phyloP scores from a whole-genome alignment of 2,113 vertebrate species.

The Heterotilapia buettikoferi region DNA sequence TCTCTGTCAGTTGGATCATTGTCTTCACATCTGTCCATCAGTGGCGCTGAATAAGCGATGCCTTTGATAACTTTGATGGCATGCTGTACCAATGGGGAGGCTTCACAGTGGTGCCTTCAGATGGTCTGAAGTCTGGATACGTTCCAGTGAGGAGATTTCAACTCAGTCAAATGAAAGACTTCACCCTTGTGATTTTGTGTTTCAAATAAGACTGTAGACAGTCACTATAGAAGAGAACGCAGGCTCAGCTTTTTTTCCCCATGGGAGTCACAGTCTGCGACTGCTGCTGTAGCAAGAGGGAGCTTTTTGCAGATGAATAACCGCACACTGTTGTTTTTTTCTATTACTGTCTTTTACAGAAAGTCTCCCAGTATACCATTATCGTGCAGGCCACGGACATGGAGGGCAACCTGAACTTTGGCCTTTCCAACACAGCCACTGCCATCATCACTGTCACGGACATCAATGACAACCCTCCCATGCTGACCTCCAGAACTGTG shows the following conservation, averaged over 20 bases:
- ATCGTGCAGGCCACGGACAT: conserved; percentile 94
- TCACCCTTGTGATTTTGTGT: conserved; percentile 30
- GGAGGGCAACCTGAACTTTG: conserved; percentile 95
- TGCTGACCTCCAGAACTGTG: conserved; percentile 87
- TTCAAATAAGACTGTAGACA: conserved; percentile 26
- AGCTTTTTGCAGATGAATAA: conserved; percentile 19
- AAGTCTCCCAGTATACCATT: conserved; percentile 94
- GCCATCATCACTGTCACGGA: conserved; percentile 90
- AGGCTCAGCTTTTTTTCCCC: conserved; percentile 2
- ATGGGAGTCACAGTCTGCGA: not conserved
- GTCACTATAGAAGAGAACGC: conserved; percentile 1
- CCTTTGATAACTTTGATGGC: conserved; percentile 38
- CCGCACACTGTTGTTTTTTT: not conserved
- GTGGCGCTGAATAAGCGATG: conserved; percentile 11
- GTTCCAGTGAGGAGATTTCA: conserved; percentile 24
- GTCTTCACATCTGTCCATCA: conserved; percentile 56
- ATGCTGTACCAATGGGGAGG: conserved; percentile 7
- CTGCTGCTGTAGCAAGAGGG: not conserved
- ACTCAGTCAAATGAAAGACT: conserved; percentile 28
- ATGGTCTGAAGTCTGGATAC: conserved; percentile 32
- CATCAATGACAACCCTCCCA: conserved; percentile 94
- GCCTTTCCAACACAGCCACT: conserved; percentile 92
- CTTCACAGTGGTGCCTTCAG: conserved; percentile 25
- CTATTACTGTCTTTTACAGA: conserved; percentile 66
- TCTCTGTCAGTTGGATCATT: conserved; percentile 52